A percentile compares a stretch with the other conserved stretches of the same genome.
Conservation (phyloP, 2,888 invertebrate genomes). For the Spodoptera picta region DNA sequence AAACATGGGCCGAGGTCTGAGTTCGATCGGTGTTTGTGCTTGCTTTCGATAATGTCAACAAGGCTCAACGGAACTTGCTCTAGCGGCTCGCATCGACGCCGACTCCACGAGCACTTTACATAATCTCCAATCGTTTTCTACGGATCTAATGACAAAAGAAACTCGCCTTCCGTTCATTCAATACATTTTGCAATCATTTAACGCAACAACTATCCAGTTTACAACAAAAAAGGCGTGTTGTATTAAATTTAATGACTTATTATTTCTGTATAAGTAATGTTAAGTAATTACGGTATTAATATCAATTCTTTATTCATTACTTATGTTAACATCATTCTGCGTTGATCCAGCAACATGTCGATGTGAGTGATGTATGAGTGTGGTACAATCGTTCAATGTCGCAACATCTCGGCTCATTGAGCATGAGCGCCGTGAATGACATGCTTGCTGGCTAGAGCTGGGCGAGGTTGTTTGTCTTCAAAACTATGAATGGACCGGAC, state of each 20-base stretch:
- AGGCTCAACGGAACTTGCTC: constrained; percentile 80
- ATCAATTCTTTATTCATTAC: constrained; percentile 33
- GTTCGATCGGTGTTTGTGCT: constrained; percentile 78
- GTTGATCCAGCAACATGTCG: constrained; percentile 26
- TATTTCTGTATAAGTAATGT: constrained; percentile 12
- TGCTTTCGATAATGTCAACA: constrained; percentile 87
- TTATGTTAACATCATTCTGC: constrained; percentile 48
- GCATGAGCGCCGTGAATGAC: constrained; percentile 62
- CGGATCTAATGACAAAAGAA: constrained; percentile 45
- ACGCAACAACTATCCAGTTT: constrained; percentile 6
- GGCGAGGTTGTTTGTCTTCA: constrained; percentile 67
- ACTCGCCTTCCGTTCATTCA: constrained; percentile 51
- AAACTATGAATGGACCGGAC: constrained; percentile 68
- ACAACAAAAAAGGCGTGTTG: constrained; percentile 15
- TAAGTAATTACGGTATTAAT: constrained; percentile 27
- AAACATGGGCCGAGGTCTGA: constrained; percentile 68
- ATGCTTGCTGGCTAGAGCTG: constrained; percentile 61
- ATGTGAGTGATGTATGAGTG: constrained; percentile 56
- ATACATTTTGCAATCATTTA: constrained; percentile 25
- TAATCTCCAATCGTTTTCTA: constrained; percentile 67
- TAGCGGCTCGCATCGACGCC: constrained; percentile 49
- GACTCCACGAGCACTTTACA: constrained; percentile 71
- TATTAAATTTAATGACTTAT: constrained; percentile 15
- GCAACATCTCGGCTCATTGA: constrained; percentile 67
- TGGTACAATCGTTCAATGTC: constrained; percentile 57